Conservation (phyloP, 2,888 invertebrate genomes). For the Chirona hameri region DNA sequence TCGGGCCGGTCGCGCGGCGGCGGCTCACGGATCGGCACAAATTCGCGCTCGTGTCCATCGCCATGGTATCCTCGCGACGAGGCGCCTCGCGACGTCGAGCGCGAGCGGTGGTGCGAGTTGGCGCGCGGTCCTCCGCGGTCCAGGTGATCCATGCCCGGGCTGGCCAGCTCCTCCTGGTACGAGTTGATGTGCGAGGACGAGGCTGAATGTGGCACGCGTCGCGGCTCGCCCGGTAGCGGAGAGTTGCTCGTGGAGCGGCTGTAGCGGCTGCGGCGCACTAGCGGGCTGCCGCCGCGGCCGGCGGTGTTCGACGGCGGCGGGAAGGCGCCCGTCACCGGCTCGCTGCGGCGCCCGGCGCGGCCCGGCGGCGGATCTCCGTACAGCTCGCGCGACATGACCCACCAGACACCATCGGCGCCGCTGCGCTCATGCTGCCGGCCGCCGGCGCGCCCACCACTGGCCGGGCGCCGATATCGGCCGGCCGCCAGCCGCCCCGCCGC, state of each 20-base stretch:
- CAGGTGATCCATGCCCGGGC: constrained; percentile 48
- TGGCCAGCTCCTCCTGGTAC: constrained; percentile 39
- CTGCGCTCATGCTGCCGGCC: constrained; percentile 33
- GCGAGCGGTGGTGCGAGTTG: constrained; percentile 65
- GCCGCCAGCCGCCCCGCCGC: not conserved
- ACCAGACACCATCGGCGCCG: constrained; percentile 30
- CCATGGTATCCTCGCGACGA: constrained; percentile 47
- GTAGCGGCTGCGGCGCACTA: constrained; percentile 38
- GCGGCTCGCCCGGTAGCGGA: constrained; percentile 37
- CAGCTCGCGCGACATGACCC: constrained; percentile 58
- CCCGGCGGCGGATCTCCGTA: constrained; percentile 48
- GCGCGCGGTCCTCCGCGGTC: constrained; percentile 51
- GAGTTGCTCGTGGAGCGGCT: constrained; percentile 38
- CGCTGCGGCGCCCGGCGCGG: constrained; percentile 51
- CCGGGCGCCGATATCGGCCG: constrained; percentile 8
- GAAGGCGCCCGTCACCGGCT: constrained; percentile 35
- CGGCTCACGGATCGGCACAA: constrained; percentile 72
- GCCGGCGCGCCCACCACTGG: constrained; percentile 3
- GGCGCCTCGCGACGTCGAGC: constrained; percentile 75
- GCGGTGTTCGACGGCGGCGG: constrained; percentile 44
- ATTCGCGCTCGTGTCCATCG: constrained; percentile 72
- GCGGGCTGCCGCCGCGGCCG: constrained; percentile 42
- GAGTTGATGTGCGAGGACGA: constrained; percentile 12
- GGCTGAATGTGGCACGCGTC: not conserved
- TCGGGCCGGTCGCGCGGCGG: constrained; percentile 43